A percentile compares a stretch with the other conserved stretches of the same genome.
Conservation (phyloP, 2,113 vertebrate species). For the Picathartes gymnocephalus region DNA sequence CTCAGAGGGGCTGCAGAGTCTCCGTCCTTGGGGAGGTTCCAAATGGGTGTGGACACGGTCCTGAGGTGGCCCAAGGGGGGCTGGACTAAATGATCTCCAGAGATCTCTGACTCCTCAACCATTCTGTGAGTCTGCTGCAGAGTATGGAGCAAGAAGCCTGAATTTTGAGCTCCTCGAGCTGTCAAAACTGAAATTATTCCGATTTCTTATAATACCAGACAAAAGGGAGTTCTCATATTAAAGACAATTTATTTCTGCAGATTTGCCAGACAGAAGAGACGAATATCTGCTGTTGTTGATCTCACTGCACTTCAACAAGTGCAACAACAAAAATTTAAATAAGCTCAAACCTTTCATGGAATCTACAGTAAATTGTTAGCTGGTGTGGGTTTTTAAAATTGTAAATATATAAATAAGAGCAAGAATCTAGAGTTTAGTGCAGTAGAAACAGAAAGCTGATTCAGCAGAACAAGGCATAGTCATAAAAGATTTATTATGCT, state of each 20-base stretch:
- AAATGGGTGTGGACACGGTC: fast-evolving
- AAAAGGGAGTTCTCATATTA: neutral
- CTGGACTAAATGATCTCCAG: neutral
- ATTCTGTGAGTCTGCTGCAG: neutral
- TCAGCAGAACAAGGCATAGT: conserved; percentile 23
- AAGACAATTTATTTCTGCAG: neutral
- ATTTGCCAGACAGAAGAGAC: neutral
- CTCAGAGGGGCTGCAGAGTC: neutral
- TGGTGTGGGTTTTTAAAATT: neutral
- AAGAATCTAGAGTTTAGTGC: neutral
- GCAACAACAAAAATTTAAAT: neutral
- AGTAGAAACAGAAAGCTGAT: conserved; percentile 39
- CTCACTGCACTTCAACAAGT: neutral
- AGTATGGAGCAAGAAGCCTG: neutral
- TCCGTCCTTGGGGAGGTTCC: no score
- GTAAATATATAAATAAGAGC: conserved; percentile 11
- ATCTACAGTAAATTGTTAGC: neutral
- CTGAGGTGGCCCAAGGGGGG: neutral
- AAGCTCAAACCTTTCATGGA: neutral
- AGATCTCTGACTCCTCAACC: neutral
- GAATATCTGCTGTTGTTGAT: neutral
- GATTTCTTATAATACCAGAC: neutral
- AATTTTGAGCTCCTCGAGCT: neutral
- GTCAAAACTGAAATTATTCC: conserved; percentile 20
- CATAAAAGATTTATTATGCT: conserved; percentile 60